phyloP scores from a whole-genome alignment of 2,113 vertebrate genomes.

The Pachypanchax playfairii region DNA sequence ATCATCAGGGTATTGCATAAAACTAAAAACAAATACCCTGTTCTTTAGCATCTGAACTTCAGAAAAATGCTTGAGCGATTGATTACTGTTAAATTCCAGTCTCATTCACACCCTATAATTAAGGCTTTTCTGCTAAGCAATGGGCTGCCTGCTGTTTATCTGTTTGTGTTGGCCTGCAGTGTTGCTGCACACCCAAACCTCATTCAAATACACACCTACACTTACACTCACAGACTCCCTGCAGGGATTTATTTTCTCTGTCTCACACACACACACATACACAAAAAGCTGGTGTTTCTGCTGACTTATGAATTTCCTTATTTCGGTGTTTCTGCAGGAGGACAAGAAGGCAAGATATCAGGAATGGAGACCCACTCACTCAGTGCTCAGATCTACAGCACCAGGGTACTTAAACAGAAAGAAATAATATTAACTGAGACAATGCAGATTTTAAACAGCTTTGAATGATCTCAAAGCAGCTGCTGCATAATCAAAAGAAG shows the following conservation, averaged over 20 bases:
- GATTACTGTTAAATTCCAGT: conserved; percentile 53
- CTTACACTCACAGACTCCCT: conserved; percentile 2
- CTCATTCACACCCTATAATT: conserved; percentile 61
- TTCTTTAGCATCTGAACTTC: conserved; percentile 23
- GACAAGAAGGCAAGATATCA: conserved; percentile 94
- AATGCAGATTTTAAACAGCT: background rate
- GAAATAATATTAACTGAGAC: background rate
- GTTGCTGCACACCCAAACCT: conserved; percentile 23
- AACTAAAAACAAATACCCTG: conserved; percentile 11
- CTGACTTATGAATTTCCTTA: conserved; percentile 35
- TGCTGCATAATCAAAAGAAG: background rate
- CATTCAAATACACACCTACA: conserved; percentile 27
- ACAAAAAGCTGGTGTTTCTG: background rate
- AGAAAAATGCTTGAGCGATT: conserved; percentile 40
- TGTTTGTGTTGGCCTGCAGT: conserved; percentile 54
- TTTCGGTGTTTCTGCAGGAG: conserved; percentile 81
- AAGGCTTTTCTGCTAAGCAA: conserved; percentile 26
- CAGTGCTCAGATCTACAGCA: conserved; percentile 96
- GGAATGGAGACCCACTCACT: conserved; percentile 95
- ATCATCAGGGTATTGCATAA: conserved; percentile 24
- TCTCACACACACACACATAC: background rate
- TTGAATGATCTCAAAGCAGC: background rate
- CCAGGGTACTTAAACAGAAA: conserved; percentile 77
- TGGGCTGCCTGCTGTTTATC: conserved; percentile 33
- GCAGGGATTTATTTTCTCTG: background rate